Evolutionary conservation across 2,888 invertebrate species (phyloP).

Genomic region (Leptothorax acervorum): DNA sequence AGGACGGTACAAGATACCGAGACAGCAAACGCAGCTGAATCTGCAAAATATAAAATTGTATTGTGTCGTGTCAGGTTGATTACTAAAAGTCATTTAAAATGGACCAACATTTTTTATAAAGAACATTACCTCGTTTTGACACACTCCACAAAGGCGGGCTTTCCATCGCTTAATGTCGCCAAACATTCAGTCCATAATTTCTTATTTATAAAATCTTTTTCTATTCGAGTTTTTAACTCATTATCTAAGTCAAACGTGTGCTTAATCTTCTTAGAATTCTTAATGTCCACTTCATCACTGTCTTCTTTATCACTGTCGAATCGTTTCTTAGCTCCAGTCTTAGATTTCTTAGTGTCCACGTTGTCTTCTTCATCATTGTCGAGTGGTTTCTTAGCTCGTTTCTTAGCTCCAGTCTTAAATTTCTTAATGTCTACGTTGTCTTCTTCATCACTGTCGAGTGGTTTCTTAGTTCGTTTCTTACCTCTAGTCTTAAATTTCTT

Average conservation of each 20-base stretch:
- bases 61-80: not conserved
- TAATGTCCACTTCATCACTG: slow-evolving; percentile 73
- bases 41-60: slow-evolving; percentile 71
- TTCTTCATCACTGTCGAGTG: slow-evolving; percentile 49
- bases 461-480: slow-evolving; percentile 71
- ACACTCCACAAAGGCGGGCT: slow-evolving; percentile 80
- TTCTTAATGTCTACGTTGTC: slow-evolving; percentile 76
- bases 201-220: slow-evolving; percentile 88
- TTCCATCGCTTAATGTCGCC: slow-evolving; percentile 86
- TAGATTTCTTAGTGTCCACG: slow-evolving; percentile 74
- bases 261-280: slow-evolving; percentile 84
- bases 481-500: slow-evolving; percentile 68
- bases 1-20: slow-evolving; percentile 90
- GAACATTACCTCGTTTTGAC: slow-evolving; percentile 75
- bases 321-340: slow-evolving; percentile 71
- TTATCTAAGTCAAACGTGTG: slow-evolving; percentile 84
- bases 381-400: slow-evolving; percentile 58
- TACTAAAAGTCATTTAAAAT: not conserved
- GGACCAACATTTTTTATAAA: not conserved
- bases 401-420: slow-evolving; percentile 63
- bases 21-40: slow-evolving; percentile 93
- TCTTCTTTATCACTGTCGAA: slow-evolving; percentile 57
- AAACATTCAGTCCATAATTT: slow-evolving; percentile 91
- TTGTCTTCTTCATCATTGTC: slow-evolving; percentile 64
- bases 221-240: slow-evolving; percentile 85